phyloP scores from a whole-genome alignment of 2,888 invertebrate genomes.

The Anoplius nigerrimus region DNA sequence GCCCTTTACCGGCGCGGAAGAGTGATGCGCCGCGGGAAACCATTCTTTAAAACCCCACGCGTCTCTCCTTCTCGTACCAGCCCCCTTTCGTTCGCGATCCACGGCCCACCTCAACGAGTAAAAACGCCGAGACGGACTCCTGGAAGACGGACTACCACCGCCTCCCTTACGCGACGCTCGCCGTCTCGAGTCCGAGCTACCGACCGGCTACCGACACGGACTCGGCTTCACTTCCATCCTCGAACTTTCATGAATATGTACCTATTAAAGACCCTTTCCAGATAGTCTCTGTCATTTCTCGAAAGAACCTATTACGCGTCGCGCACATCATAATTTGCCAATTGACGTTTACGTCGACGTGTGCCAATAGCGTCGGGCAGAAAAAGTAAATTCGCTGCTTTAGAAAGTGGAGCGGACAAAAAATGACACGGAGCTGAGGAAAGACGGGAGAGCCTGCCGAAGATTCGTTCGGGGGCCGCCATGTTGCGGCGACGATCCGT shows the following conservation, averaged over 20 bases:
- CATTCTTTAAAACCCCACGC: conserved; percentile 65
- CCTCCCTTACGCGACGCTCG: conserved; percentile 20
- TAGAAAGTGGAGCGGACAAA: too few species aligned
- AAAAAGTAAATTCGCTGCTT: too few species aligned
- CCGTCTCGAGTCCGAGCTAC: not conserved
- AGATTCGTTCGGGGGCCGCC: too few species aligned
- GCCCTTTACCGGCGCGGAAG: conserved; percentile 63
- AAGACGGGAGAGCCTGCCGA: conserved; percentile 34
- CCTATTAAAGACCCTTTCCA: too few species aligned
- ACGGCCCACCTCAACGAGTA: conserved; percentile 48
- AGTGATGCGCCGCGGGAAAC: conserved; percentile 68
- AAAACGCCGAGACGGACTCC: conserved; percentile 52
- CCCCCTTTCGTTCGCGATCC: conserved; percentile 45
- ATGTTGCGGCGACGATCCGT: not conserved
- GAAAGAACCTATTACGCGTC: too few species aligned
- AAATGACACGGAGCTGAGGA: conserved; percentile 10
- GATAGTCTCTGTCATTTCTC: too few species aligned
- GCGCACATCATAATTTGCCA: too few species aligned
- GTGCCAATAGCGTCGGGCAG: too few species aligned
- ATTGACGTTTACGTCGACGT: too few species aligned
- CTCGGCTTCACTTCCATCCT: too few species aligned
- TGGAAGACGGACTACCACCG: conserved; percentile 4
- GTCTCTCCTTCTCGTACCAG: conserved; percentile 40
- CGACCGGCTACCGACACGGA: too few species aligned
- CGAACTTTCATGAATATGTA: too few species aligned